Conservation (phyloP, 2,888 invertebrate species). For the Metopia argyrocephala region DNA sequence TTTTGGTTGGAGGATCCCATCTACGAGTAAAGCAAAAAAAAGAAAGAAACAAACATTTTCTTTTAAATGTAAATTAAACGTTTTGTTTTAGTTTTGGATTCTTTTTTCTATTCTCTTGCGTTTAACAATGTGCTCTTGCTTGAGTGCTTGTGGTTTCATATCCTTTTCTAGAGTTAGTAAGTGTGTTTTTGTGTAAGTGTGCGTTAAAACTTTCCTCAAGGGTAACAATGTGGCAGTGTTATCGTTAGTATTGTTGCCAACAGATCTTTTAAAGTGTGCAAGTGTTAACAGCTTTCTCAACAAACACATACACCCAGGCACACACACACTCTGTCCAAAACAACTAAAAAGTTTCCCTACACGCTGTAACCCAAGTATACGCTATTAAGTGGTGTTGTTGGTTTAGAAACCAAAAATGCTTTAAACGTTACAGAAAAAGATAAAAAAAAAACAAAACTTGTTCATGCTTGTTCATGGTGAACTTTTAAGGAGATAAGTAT, state of each 20-base stretch:
- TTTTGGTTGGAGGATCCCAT: slow-evolving; percentile 90
- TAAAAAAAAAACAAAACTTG: background rate
- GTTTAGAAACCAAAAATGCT: slow-evolving; percentile 30
- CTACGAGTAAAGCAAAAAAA: slow-evolving; percentile 71
- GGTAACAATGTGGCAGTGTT: slow-evolving; percentile 30
- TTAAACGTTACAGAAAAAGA: slow-evolving; percentile 5
- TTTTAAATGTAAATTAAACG: slow-evolving; percentile 18
- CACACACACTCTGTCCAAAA: background rate
- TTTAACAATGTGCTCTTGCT: slow-evolving; percentile 60
- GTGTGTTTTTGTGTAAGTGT: slow-evolving; percentile 9
- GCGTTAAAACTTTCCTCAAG: slow-evolving; percentile 52
- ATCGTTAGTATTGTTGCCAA: background rate
- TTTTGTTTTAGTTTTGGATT: background rate
- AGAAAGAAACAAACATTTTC: too few relatives aligned
- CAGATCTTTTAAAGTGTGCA: slow-evolving; percentile 54
- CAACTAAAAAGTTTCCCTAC: background rate
- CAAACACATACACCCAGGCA: background rate
- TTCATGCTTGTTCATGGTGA: background rate
- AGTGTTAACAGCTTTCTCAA: slow-evolving; percentile 59
- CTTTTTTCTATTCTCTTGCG: slow-evolving; percentile 12
- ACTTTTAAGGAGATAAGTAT: background rate
- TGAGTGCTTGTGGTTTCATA: slow-evolving; percentile 60
- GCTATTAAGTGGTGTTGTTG: slow-evolving; percentile 5
- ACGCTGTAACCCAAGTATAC: background rate
- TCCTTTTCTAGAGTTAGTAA: slow-evolving; percentile 9